phyloP scores from a whole-genome alignment of 2,888 invertebrate genomes.

The Operophtera brumata region DNA sequence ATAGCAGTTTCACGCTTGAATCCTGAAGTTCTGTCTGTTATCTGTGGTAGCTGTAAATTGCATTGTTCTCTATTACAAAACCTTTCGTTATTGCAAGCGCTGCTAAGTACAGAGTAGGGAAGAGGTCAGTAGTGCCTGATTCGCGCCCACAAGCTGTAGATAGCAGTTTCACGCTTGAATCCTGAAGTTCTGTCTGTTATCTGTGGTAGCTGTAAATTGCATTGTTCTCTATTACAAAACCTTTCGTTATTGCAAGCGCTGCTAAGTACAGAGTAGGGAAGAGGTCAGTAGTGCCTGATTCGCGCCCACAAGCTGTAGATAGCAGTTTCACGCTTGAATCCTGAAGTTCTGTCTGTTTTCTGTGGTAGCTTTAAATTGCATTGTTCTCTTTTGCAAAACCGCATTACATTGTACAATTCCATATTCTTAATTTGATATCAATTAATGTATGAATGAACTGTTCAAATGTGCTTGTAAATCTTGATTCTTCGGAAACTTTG shows the following conservation, averaged over 20 bases:
- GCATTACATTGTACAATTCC: not conserved
- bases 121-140: constrained; percentile 59
- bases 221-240: not conserved
- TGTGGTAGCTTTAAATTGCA: constrained; percentile 3
- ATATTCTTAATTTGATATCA: not conserved
- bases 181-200: not conserved
- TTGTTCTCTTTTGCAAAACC: constrained; percentile 6
- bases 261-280: constrained; percentile 69
- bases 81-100: constrained; percentile 61
- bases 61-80: no score
- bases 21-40: constrained; percentile 4
- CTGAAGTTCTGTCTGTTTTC: not conserved
- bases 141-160: constrained; percentile 41
- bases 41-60: constrained; percentile 4
- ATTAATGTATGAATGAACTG: not conserved
- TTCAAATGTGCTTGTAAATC: constrained; percentile 8
- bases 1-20: constrained; percentile 32
- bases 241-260: constrained; percentile 62
- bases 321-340: constrained; percentile 30
- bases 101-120: constrained; percentile 69
- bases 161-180: constrained; percentile 32
- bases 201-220: constrained; percentile 4
- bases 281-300: constrained; percentile 57
- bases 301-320: constrained; percentile 41
- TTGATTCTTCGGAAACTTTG: not conserved